A percentile compares a stretch with the other conserved stretches of the same genome.
Evolutionary conservation across 2,113 vertebrate genomes (phyloP).

Genomic region (Neomonachus schauinslandi): DNA sequence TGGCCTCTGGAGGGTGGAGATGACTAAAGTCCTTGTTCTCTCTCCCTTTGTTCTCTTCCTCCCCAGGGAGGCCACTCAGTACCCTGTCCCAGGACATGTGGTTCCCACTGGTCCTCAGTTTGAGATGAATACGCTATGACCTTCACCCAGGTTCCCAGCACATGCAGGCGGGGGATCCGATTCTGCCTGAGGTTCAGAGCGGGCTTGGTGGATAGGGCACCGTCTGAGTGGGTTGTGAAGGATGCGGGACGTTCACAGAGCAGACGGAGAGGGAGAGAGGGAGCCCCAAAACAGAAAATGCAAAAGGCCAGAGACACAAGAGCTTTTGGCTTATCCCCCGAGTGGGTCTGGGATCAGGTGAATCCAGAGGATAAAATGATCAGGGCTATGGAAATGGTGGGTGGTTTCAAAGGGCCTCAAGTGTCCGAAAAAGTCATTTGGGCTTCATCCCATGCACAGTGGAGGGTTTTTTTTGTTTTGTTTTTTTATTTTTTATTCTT

Average conservation of each 20-base stretch:
- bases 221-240: not conserved
- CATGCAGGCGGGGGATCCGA: accelerated
- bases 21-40: not conserved
- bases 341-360: not conserved
- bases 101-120: not conserved
- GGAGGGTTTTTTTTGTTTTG: too few relatives aligned
- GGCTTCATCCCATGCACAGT: not conserved
- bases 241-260: not conserved
- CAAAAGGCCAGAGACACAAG: not conserved
- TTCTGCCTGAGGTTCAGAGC: not conserved
- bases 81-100: not conserved
- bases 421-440: not conserved
- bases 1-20: not conserved
- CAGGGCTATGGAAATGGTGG: not conserved
- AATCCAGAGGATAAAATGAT: not conserved
- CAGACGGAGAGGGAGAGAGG: not conserved
- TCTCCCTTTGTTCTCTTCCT: not conserved
- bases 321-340: not conserved
- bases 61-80: not conserved
- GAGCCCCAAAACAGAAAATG: not conserved
- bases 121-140: not conserved
- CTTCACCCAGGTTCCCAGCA: not conserved
- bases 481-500: too few relatives aligned
- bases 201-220: too few relatives aligned
- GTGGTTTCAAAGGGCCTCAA: not conserved